Evolutionary conservation across 2,888 invertebrate genomes (phyloP), one percentile per base, ranked within the genome.

Genomic region (Sinotaia quadrata): DNA sequence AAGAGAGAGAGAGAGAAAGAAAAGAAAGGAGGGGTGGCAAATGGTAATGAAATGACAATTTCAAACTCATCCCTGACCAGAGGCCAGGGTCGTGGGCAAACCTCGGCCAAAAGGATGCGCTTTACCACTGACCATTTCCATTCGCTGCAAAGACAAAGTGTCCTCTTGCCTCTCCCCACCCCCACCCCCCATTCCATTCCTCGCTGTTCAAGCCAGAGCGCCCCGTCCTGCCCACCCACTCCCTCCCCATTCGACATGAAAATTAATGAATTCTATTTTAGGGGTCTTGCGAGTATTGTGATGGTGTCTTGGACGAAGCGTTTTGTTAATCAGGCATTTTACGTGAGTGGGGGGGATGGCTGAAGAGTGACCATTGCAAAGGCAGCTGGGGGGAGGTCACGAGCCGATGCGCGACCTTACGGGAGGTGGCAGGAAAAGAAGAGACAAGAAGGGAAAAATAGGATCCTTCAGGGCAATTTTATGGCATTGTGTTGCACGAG

Each of bases 191-290:
- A 24, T 31, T 27, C 27, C 54, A 10, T 2, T 15, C n/a, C 27
- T 24, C 54, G 10, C 41, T 18, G 10, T 41, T 18, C 41, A 10
- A 41, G 10, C 41, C 18, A 12, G 10, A 12, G 10, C 41, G 10
- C 41, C 41, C 18, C 41, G 10, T 12, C 41, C 10, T 10, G 10
- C 41, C 18, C 10, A 10, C 41, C 41, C 18, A 18, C 41, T 18
- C 41, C 41, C 41, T 41, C 10, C 10, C 18, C 41, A 10, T 31
- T 54, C 29, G 54, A 54, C 24, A 54, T 27, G 54, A 54, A 54
- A 54, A 54, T 54, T 54, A 54, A 54, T 54, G 54, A 54, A 54
- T 54, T 54, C 54, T 54, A 54, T 54, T 54, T 54, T 54, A 18
- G 27, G 54, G 7, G 8, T 1, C 27, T 29, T 10, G 5, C 5